Evolutionary conservation across 2,888 invertebrate species (phyloP).

Genomic region (Rhagophthalmus giganteus): DNA sequence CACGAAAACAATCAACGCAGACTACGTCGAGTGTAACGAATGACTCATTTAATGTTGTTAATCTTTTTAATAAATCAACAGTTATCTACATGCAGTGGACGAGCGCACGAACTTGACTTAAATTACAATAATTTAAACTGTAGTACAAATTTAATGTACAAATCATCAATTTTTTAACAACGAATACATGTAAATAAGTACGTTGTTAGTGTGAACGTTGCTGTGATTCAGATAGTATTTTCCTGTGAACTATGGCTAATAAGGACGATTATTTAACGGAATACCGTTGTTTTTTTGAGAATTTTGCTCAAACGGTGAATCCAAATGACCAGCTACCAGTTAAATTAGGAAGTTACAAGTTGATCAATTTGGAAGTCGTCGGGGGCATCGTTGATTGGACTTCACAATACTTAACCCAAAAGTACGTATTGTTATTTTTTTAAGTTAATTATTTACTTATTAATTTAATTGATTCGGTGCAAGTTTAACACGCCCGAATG

Average conservation of each 20-base stretch:
- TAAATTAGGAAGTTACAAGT: conserved; percentile 69
- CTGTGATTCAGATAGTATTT: conserved; percentile 32
- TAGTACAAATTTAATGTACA: conserved; percentile 45
- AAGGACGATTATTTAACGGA: conserved; percentile 71
- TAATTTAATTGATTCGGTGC: too few species aligned
- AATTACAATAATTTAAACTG: conserved; percentile 31
- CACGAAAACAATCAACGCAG: too few species aligned
- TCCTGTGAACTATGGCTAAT: conserved; percentile 53
- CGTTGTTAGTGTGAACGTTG: conserved; percentile 23
- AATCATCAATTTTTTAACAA: conserved; percentile 44
- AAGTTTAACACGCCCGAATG: too few species aligned
- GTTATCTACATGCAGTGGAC: too few species aligned
- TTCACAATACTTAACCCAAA: conserved; percentile 74
- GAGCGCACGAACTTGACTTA: too few species aligned
- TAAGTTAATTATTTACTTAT: too few species aligned
- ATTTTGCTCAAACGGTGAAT: conserved; percentile 69
- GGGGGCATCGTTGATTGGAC: conserved; percentile 78
- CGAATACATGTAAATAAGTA: conserved; percentile 42
- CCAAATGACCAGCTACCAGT: conserved; percentile 76
- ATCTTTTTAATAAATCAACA: conserved; percentile 18
- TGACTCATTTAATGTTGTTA: conserved; percentile 25
- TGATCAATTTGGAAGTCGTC: conserved; percentile 69
- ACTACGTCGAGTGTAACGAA: too few species aligned
- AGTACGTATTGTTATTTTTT: conserved; percentile 72
- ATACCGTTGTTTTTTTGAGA: conserved; percentile 72